Evolutionary conservation across 1,140 invertebrate species (phyloP).

Genomic region (Cyphomyrmex costatus): DNA sequence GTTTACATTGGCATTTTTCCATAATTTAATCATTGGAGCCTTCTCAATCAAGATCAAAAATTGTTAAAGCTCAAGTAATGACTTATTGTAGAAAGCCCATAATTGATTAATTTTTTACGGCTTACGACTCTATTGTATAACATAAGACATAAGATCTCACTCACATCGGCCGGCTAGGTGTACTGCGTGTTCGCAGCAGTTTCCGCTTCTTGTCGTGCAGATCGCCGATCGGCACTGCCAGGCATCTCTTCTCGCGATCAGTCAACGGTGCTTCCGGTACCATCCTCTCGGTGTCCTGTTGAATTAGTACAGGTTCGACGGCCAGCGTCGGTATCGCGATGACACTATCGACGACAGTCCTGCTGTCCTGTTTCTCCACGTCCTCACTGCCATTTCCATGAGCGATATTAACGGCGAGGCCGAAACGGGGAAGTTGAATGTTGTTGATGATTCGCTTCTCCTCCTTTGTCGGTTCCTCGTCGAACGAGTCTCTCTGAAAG

Average conservation of each 20-base stretch:
- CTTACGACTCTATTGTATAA: too few relatives aligned
- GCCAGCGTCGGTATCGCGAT: not conserved
- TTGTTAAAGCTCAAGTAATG: too few relatives aligned
- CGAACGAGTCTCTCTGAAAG: conserved; percentile 83
- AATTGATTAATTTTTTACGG: too few relatives aligned
- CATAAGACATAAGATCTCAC: not conserved
- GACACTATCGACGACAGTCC: not conserved
- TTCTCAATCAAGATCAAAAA: too few relatives aligned
- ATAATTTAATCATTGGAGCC: too few relatives aligned
- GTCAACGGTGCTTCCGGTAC: conserved; percentile 77
- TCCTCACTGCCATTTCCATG: not conserved
- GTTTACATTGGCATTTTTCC: too few relatives aligned
- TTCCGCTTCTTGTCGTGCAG: conserved; percentile 83
- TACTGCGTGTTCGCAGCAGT: conserved; percentile 80
- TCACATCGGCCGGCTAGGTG: conserved; percentile 64
- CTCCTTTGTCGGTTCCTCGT: conserved; percentile 73
- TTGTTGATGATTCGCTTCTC: not conserved
- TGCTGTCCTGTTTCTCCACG: not conserved
- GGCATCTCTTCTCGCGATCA: conserved; percentile 84
- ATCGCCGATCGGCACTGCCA: conserved; percentile 85
- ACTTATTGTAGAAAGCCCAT: too few relatives aligned
- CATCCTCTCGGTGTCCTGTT: conserved; percentile 69
- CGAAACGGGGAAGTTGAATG: conserved; percentile 48
- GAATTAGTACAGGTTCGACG: conserved; percentile 61
- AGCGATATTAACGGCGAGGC: conserved; percentile 37